These are phyloP conservation scores for Eurystomus gularis DNA, from an alignment of 2,113 vertebrate species.

Conservation along the genomic window DNA sequence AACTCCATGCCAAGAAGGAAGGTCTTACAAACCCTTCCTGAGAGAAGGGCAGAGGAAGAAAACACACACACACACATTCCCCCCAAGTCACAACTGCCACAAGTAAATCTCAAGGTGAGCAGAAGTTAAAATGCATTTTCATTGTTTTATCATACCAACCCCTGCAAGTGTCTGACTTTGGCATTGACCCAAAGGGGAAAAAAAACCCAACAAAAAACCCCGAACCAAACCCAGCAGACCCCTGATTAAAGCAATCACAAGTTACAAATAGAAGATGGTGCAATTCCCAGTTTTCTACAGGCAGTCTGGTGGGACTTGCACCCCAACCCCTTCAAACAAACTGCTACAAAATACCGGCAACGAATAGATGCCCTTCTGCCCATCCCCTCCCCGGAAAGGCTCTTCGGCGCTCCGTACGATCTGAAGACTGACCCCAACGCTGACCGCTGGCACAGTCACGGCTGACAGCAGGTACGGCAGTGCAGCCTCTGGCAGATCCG, in stretches of 20 bases:
- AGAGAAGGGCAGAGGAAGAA: fast-evolving
- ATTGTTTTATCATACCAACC: not conserved
- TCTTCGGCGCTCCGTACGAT: fast-evolving
- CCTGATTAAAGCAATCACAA: no score
- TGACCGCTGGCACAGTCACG: fast-evolving
- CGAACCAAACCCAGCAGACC: no score
- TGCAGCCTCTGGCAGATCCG: fast-evolving
- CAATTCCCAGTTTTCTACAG: not conserved
- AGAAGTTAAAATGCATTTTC: not conserved
- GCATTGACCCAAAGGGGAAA: not conserved
- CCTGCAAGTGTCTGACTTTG: not conserved
- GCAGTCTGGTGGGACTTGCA: no score
- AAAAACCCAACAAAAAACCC: not conserved
- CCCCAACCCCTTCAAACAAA: no score
- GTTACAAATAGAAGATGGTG: fast-evolving
- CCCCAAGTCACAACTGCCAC: fast-evolving
- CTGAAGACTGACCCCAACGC: not conserved
- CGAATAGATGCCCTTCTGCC: fast-evolving
- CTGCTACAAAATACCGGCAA: fast-evolving
- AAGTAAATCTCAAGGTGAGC: fast-evolving
- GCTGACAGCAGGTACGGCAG: no score
- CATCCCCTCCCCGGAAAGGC: fast-evolving
- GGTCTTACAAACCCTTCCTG: not conserved
- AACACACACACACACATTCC: not conserved
- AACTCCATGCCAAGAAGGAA: fast-evolving